Conservation (phyloP, 2,888 invertebrate genomes). For the Smittia sp. region DNA sequence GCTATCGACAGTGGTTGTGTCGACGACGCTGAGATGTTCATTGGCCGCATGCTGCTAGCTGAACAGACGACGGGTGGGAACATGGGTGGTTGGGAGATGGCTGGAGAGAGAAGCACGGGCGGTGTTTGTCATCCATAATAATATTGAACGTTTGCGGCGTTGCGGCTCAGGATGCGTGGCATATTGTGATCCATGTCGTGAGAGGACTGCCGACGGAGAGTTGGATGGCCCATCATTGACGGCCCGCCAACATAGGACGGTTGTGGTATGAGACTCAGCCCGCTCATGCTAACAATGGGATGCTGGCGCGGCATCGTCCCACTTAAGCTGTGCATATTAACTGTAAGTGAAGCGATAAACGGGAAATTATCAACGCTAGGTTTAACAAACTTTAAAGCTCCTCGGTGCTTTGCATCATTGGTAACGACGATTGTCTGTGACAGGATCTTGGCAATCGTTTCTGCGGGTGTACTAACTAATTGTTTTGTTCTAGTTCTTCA, state of each 20-base stretch:
- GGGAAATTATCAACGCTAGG: neutral
- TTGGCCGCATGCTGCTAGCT: slow-evolving; percentile 47
- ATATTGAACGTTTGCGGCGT: slow-evolving; percentile 46
- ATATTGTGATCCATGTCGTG: slow-evolving; percentile 45
- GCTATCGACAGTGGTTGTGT: slow-evolving; percentile 43
- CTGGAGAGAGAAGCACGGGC: slow-evolving; percentile 46
- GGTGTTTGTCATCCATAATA: slow-evolving; percentile 54
- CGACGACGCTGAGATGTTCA: slow-evolving; percentile 40
- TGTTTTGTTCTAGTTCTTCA: neutral
- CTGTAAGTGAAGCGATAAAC: slow-evolving; percentile 10
- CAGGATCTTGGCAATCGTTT: neutral
- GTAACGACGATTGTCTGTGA: neutral
- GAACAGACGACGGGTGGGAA: slow-evolving; percentile 40
- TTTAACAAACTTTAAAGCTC: neutral
- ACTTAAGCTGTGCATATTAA: slow-evolving; percentile 46
- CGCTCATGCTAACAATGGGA: slow-evolving; percentile 49
- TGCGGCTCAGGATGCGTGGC: slow-evolving; percentile 46
- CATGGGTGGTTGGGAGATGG: slow-evolving; percentile 15
- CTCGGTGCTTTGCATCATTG: neutral
- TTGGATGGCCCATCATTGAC: slow-evolving; percentile 44
- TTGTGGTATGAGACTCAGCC: slow-evolving; percentile 43
- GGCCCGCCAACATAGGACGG: slow-evolving; percentile 44
- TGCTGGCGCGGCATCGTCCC: slow-evolving; percentile 51
- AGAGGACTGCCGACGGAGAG: slow-evolving; percentile 48
- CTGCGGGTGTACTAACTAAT: neutral